Evolutionary conservation across 1,140 invertebrate species (phyloP), one percentile per base, ranked within the genome.

Genomic region (Pomacea maculata): DNA sequence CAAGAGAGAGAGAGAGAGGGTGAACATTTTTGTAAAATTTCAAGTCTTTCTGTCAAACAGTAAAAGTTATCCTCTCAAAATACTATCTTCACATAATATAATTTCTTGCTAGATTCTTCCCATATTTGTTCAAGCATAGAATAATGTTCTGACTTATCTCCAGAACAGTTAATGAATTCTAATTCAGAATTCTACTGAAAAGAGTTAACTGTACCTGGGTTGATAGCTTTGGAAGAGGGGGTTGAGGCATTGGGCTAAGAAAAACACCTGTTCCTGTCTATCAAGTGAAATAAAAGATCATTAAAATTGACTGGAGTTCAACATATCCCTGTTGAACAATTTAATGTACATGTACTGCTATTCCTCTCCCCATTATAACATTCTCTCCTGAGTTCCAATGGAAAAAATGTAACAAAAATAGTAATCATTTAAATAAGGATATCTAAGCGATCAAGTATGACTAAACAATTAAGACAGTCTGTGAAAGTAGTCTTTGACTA

Each of bases 191-290:
- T 54, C 25, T 12, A 29, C n/a, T 77, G 55, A 63, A 67, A 54
- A n/a, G n/a, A 5, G 21, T 11, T n/a, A 54, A n/a, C 45, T 77
- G 83, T 83, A 91, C 90, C 86, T 91, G 91, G 72, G 90, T 91
- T 52, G 89, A 86, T 25, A 92, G 85, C 68, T 90, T 90, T 1
- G 95, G 95, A 21, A 94, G 91, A 5, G 94, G 93, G 29, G 95
- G 94, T 10, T 90, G 80, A 5, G 96, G 96, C 54, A 98, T 89
- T 0, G 96, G 94, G 0, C 93, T 92, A 3, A 97, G 89, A 86
- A 94, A 96, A 5, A 96, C 92, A 19, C 95, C 97, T 0, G 97
- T 98, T 6, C 96, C 97, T 61, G 96, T 96, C 90, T 92, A 84
- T 64, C 57, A 54, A 29, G 25, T 52, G n/a, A 10, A 61, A 75